phyloP scores from a whole-genome alignment of 2,113 vertebrate species.

The Pavo muticus region DNA sequence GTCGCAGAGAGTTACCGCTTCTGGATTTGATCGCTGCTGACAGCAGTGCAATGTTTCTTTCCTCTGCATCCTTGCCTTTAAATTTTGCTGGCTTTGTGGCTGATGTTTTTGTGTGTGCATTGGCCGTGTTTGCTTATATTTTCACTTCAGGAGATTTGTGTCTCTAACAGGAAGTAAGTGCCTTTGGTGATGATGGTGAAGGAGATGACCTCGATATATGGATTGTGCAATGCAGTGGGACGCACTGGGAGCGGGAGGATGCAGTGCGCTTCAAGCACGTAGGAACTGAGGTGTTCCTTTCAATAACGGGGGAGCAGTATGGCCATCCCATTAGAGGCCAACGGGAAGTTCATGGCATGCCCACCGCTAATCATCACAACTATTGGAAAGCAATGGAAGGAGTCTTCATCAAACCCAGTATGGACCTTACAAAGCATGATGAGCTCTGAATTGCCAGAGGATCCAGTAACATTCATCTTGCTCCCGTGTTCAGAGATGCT shows the following conservation, averaged over 20 bases:
- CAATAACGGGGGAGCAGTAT: constrained; percentile 94
- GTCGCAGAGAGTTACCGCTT: neutral
- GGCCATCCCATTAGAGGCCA: constrained; percentile 95
- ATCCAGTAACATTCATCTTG: neutral
- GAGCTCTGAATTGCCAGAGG: constrained; percentile 84
- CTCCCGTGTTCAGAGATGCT: neutral
- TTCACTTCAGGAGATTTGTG: constrained; percentile 45
- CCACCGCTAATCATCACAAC: constrained; percentile 85
- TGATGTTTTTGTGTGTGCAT: neutral
- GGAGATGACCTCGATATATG: constrained; percentile 95
- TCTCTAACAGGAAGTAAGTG: constrained; percentile 92
- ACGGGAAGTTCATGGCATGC: constrained; percentile 92
- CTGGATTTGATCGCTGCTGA: neutral
- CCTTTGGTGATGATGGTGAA: constrained; percentile 95
- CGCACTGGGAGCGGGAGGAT: constrained; percentile 90
- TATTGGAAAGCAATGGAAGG: constrained; percentile 97
- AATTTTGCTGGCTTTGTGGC: neutral
- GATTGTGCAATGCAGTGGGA: constrained; percentile 89
- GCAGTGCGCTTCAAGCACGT: constrained; percentile 90
- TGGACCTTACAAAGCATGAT: constrained; percentile 82
- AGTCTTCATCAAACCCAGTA: constrained; percentile 92
- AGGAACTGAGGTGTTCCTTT: constrained; percentile 91
- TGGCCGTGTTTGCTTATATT: neutral
- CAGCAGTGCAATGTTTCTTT: neutral
- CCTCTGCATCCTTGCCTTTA: neutral